Conservation (phyloP, 1,140 invertebrate genomes). For the Eriosoma lanigerum region DNA sequence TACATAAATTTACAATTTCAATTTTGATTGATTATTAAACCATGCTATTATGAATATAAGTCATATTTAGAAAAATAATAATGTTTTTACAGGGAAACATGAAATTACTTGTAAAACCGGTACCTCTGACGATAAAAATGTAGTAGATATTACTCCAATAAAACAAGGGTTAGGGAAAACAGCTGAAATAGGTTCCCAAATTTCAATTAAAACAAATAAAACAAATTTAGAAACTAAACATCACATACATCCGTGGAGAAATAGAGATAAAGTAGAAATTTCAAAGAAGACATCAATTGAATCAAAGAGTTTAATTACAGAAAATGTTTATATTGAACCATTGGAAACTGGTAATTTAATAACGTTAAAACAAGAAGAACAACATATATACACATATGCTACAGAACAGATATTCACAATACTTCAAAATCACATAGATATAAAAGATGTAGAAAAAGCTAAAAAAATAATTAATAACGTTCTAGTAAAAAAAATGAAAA, state of each 20-base stretch:
- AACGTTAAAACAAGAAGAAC: neutral
- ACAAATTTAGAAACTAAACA: neutral
- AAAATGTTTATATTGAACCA: conserved; percentile 11
- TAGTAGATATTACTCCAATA: neutral
- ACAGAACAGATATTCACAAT: conserved; percentile 39
- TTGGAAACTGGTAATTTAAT: neutral
- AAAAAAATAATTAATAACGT: conserved; percentile 52
- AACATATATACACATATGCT: neutral
- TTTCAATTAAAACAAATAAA: neutral
- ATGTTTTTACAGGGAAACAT: conserved; percentile 42
- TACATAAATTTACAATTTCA: conserved; percentile 20
- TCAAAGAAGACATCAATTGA: neutral
- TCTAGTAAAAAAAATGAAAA: conserved; percentile 43
- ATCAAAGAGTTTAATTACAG: neutral
- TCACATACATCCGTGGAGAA: conserved; percentile 1
- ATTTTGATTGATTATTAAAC: neutral
- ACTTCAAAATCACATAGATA: conserved; percentile 11
- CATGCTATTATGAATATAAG: no score
- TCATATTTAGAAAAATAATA: neutral
- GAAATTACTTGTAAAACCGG: conserved; percentile 17
- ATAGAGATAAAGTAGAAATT: neutral
- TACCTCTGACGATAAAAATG: conserved; percentile 44
- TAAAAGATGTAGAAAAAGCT: conserved; percentile 36
- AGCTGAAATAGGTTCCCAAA: neutral
- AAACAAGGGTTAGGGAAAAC: neutral